Base-by-base conservation (phyloP, 37 sponge, comb jelly and placozoan genomes). In the Axinella damicornis region DNA sequence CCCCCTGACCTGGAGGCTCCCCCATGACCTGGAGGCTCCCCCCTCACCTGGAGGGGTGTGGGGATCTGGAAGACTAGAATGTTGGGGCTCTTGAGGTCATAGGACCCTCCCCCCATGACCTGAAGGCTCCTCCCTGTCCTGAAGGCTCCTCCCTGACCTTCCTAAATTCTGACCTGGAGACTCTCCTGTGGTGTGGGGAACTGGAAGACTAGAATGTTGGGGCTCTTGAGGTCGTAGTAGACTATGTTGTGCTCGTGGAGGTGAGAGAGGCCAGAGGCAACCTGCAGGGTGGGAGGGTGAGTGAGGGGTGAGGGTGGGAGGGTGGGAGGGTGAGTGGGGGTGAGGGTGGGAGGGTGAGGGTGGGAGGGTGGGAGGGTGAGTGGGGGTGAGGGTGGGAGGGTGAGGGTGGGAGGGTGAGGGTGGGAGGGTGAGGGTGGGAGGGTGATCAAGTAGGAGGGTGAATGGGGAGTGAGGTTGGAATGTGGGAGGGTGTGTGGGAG, bases 81-180 rank as follows among this genome's bases (percentile, higher is more conserved):
- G 66, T 96, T 96, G 32, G 92, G 86, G 40, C 91, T 78, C 88
- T 96, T 96, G 31, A 96, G 86, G 83, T 96, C 97, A 80, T 90
- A 90, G 81, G 17, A 56, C 18, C 17, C 57, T 56, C 62, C 25
- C 12, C n/a, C 62, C 25, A 2, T 61, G 62, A 61, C 25, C n/a
- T 61, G 4, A 25, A 22, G n/a, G 2, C 62, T 61, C 62, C 46
- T 11, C 46, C 46, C 46, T 46, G 6, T 46, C n/a, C n/a, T n/a
- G n/a, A n/a, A n/a, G 46, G 9, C 46, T 46, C 46, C 46, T 46
- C 46, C 46, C 46, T 46, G 46, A 46, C 46, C 46, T 9, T 46
- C 46, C 6, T 46, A n/a, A n/a, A n/a, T n/a, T n/a, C n/a, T n/a
- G n/a, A 46, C 74, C 54, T 61, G 70, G 19, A 90, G 56, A 41